phyloP scores from a whole-genome alignment of 2,113 vertebrate genomes.

The Paradoxurus hermaphroditus region DNA sequence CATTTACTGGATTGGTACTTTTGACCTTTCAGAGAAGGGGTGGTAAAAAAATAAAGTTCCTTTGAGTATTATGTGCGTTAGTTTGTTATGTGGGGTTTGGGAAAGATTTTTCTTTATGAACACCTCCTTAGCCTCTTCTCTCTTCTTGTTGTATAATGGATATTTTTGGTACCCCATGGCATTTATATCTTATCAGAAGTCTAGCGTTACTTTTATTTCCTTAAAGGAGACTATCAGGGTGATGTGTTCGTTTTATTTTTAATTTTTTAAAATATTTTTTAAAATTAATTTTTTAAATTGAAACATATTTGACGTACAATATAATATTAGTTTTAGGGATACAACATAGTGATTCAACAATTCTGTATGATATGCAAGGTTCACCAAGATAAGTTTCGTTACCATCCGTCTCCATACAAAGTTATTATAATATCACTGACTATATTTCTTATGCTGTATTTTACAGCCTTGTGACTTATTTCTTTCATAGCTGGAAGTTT shows the following conservation, averaged over 20 bases:
- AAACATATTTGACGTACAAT: background rate
- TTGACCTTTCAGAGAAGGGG: constrained; percentile 32
- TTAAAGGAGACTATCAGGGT: constrained; percentile 35
- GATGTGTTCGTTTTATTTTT: background rate
- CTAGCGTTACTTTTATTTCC: constrained; percentile 53
- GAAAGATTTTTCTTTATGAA: constrained; percentile 57
- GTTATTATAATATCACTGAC: background rate
- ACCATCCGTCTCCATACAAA: background rate
- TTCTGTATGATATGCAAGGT: background rate
- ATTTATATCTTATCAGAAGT: constrained; percentile 61
- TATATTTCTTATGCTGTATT: background rate
- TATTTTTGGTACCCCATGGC: constrained; percentile 58
- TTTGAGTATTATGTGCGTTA: constrained; percentile 31
- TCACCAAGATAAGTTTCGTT: background rate
- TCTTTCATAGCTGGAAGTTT: background rate
- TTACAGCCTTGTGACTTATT: background rate
- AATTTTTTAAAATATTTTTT: background rate
- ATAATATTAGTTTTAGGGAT: background rate
- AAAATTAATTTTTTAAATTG: background rate
- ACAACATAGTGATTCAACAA: background rate
- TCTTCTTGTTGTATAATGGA: constrained; percentile 45
- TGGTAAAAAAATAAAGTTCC: constrained; percentile 36
- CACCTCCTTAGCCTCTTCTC: background rate
- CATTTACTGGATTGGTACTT: constrained; percentile 58
- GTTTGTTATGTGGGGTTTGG: constrained; percentile 40